phyloP scores from a whole-genome alignment of 2,888 invertebrate species.

The Marronus borbonicus region DNA sequence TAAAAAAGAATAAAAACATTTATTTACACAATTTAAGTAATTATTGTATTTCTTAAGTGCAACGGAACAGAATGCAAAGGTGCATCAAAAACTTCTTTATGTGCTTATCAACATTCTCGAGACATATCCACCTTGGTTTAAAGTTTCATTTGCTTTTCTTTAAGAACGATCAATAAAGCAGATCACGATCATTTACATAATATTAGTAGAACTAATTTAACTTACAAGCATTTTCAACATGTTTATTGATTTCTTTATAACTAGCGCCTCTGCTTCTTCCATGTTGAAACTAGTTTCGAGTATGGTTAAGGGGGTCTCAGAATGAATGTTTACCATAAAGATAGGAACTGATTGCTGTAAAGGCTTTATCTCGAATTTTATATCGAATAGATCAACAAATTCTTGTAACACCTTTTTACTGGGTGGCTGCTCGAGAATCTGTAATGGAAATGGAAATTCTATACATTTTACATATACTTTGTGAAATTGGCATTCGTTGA shows the following conservation, averaged over 20 bases:
- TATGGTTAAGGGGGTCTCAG: slow-evolving; percentile 61
- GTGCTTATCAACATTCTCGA: no score
- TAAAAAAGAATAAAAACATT: no score
- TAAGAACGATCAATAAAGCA: no score
- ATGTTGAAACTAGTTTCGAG: slow-evolving; percentile 55
- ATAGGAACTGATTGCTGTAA: slow-evolving; percentile 58
- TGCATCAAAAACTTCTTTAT: no score
- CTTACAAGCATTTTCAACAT: slow-evolving; percentile 18
- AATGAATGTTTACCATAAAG: slow-evolving; percentile 58
- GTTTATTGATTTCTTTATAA: slow-evolving; percentile 16
- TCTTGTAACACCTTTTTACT: slow-evolving; percentile 58
- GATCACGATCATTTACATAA: no score
- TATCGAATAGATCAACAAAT: slow-evolving; percentile 59
- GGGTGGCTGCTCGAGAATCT: slow-evolving; percentile 58
- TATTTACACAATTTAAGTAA: no score
- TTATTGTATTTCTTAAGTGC: no score
- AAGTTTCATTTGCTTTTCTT: no score
- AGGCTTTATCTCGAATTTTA: slow-evolving; percentile 56
- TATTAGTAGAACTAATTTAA: not conserved
- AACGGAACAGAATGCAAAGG: no score
- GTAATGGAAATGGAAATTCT: not conserved
- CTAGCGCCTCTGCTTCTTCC: slow-evolving; percentile 53
- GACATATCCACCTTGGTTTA: no score
- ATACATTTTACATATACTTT: no score
- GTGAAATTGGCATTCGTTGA: no score